Base-by-base conservation (phyloP, 2,113 vertebrate species). In the Promerops cafer region DNA sequence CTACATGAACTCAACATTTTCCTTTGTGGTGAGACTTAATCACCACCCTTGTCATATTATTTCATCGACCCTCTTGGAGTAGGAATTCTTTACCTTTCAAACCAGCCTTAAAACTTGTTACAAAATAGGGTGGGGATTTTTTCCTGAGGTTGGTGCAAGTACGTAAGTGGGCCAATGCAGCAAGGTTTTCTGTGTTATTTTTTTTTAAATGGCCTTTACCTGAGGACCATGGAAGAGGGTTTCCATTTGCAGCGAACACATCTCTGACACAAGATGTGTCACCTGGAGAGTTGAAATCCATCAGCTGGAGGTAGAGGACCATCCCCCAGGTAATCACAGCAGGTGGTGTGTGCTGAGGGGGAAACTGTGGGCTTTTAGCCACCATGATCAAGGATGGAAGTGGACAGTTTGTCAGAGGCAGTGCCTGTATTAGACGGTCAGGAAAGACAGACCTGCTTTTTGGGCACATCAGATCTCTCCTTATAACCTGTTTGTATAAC, bases 11-110 rank as follows among this genome's bases (percentile, higher is more conserved):
- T 88, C 94, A 97, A 89, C 96, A 13, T 97, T 97, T 97, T 83
- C 90, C 95, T 96, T 96, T 97, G 91, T 93, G 85, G 92, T 65
- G 90, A 95, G 87, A 96, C 90, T 96, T 96, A 96, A 96, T 97
- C 96, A 97, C 72, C 80, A 87, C 53, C 44, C 83, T 93, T 94
- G 93, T 89, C 94, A 91, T 87, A 95, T 94, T 91, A 96, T 97
- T 96, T 94, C 87, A 90, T 64, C 1, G 26, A 68, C 75, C 94
- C 15, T 95, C 39, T 39, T 85, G 75, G 88, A 91, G 26, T 35
- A 60, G 35, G 40, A 49, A 60, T 68, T 72, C 47, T 92, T 90
- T 78, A 52, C 68, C 52, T 89, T 94, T 79, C 72, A 50, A 68
- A 77, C 49, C 49, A 60, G 27, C 44, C 57, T 54, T 66, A 66